Evolutionary conservation across 1,140 invertebrate species (phyloP).

Genomic region (Aporrectodea caliginosa): DNA sequence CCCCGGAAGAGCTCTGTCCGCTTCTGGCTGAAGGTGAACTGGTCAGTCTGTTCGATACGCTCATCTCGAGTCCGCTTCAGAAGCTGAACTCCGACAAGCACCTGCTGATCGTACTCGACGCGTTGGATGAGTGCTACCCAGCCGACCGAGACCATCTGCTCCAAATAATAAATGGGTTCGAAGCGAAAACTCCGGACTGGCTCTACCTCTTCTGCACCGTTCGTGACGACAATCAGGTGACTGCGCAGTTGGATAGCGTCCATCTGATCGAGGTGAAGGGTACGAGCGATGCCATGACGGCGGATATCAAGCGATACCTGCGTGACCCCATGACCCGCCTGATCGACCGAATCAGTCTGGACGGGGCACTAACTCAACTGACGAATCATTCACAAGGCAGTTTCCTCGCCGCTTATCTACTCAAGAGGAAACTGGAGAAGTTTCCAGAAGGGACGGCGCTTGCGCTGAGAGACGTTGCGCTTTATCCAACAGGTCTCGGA

Average conservation of each 20-base stretch:
- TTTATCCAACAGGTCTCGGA: conserved; percentile 14
- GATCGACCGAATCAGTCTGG: conserved; percentile 32
- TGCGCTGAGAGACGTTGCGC: conserved; percentile 21
- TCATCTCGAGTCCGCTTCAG: conserved; percentile 19
- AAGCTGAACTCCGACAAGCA: background rate
- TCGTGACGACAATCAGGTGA: conserved; percentile 17
- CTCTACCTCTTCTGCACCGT: conserved; percentile 22
- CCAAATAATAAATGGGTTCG: conserved; percentile 12
- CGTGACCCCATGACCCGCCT: conserved; percentile 15
- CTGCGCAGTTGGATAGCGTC: conserved; percentile 12
- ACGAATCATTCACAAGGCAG: conserved; percentile 22
- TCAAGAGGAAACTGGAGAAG: background rate
- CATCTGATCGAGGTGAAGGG: conserved; percentile 22
- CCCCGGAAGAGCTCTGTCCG: background rate
- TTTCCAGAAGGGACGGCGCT: background rate
- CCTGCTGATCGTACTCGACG: conserved; percentile 23
- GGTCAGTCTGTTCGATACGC: conserved; percentile 5
- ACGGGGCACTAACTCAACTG: conserved; percentile 26
- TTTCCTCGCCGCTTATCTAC: conserved; percentile 18
- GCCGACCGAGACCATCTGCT: background rate
- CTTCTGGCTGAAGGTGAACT: conserved; percentile 16
- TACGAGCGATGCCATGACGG: conserved; percentile 17
- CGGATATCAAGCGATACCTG: conserved; percentile 21
- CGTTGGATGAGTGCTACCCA: conserved; percentile 17
- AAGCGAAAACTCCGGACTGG: conserved; percentile 22